Conservation (phyloP, 2,888 invertebrate genomes). For the Campopleginae sp. region DNA sequence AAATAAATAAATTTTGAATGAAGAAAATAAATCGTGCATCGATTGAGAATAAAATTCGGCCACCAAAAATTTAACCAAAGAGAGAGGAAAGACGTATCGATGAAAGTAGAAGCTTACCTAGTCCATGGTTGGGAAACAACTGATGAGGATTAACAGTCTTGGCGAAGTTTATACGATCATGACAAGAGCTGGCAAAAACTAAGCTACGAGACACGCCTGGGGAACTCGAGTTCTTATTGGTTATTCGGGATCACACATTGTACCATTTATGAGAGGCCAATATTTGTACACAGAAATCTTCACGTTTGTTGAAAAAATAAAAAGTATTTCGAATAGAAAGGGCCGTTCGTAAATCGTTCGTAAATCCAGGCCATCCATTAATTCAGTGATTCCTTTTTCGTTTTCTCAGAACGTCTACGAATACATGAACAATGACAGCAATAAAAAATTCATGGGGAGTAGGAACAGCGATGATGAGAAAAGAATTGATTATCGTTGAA, state of each 20-base stretch:
- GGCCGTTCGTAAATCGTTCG: background rate
- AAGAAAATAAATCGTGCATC: background rate
- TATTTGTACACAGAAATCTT: constrained; percentile 19
- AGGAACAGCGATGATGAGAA: background rate
- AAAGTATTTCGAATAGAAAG: constrained; percentile 1
- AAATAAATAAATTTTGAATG: background rate
- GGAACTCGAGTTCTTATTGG: constrained; percentile 52
- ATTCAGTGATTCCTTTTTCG: constrained; percentile 44
- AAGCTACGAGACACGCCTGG: background rate
- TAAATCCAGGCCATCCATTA: constrained; percentile 18
- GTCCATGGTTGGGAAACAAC: constrained; percentile 71
- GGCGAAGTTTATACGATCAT: constrained; percentile 69
- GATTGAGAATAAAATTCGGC: background rate
- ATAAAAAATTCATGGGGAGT: constrained; percentile 9
- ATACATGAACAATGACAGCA: constrained; percentile 5
- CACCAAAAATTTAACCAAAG: background rate
- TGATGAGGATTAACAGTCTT: constrained; percentile 69
- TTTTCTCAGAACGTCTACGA: constrained; percentile 34
- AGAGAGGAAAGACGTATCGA: background rate
- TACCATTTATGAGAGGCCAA: constrained; percentile 18
- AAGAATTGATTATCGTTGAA: background rate
- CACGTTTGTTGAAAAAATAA: background rate
- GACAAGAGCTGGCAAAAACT: constrained; percentile 52
- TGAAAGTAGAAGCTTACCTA: constrained; percentile 71
- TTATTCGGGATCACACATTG: constrained; percentile 5